phyloP scores from a whole-genome alignment of 2,113 vertebrate species.

The Oryzias woworae region DNA sequence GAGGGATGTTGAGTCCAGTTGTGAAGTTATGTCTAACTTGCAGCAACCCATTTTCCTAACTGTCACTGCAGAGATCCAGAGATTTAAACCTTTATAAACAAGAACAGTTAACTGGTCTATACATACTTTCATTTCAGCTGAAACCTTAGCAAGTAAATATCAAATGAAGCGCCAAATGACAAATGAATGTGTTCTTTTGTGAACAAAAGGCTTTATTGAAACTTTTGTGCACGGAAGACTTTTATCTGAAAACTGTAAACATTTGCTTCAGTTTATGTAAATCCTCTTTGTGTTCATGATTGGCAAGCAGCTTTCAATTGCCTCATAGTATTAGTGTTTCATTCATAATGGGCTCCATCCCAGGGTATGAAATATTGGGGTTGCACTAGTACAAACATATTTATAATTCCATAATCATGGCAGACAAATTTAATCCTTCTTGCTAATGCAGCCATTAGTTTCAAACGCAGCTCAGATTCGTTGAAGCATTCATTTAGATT shows the following conservation, averaged over 20 bases:
- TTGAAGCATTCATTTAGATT: slow-evolving; percentile 33
- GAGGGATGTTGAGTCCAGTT: too few species aligned
- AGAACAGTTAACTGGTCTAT: neutral
- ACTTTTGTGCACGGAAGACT: neutral
- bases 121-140: neutral
- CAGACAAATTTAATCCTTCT: slow-evolving; percentile 54
- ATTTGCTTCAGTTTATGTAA: slow-evolving; percentile 30
- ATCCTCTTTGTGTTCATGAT: slow-evolving; percentile 24
- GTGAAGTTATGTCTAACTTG: too few species aligned
- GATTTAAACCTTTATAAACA: neutral
- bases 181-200: neutral
- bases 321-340: slow-evolving; percentile 33
- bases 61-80: too few species aligned
- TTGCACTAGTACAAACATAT: slow-evolving; percentile 35
- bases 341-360: slow-evolving; percentile 28
- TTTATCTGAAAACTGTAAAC: slow-evolving; percentile 15
- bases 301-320: slow-evolving; percentile 26
- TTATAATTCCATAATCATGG: slow-evolving; percentile 38
- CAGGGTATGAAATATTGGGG: slow-evolving; percentile 24
- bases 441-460: slow-evolving; percentile 54
- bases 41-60: too few species aligned
- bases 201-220: slow-evolving; percentile 8
- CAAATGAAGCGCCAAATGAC: neutral
- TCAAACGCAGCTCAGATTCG: slow-evolving; percentile 40
- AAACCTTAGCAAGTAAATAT: neutral